Evolutionary conservation across 2,113 vertebrate genomes (phyloP).

Genomic region (Verasper variegatus): DNA sequence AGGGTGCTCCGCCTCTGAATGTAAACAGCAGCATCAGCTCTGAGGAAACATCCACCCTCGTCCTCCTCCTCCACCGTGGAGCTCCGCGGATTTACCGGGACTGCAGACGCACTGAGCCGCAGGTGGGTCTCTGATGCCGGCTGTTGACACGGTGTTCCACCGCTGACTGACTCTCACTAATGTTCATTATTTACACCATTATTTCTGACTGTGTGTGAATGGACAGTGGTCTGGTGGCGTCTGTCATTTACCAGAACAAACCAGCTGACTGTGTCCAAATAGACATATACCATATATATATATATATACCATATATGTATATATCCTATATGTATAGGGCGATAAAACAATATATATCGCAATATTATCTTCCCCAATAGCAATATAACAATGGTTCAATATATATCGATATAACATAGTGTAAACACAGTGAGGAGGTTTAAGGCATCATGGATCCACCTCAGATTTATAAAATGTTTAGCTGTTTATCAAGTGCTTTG

Average conservation of each 20-base stretch:
- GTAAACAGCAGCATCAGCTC: conserved; percentile 1
- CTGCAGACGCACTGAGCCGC: conserved; percentile 16
- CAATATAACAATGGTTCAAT: too few species aligned
- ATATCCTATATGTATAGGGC: not conserved
- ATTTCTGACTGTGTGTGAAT: not conserved
- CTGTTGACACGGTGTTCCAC: not conserved
- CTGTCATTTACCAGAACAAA: not conserved
- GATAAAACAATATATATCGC: too few species aligned
- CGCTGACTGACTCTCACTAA: not conserved
- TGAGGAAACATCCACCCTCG: not conserved
- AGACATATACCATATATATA: not conserved
- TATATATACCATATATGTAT: too few species aligned
- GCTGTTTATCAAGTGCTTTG: too few species aligned
- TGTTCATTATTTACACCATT: not conserved
- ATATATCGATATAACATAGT: too few species aligned
- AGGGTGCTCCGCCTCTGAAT: not conserved
- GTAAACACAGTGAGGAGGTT: too few species aligned
- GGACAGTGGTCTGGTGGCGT: conserved; percentile 7
- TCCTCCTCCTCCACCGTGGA: not conserved
- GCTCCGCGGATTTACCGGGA: not conserved
- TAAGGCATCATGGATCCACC: too few species aligned
- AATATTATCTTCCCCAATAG: too few species aligned
- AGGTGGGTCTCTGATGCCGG: conserved; percentile 47
- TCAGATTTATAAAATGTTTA: too few species aligned
- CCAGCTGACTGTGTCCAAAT: not conserved